phyloP scores from a whole-genome alignment of 2,888 invertebrate species.

The Erebia palarica region DNA sequence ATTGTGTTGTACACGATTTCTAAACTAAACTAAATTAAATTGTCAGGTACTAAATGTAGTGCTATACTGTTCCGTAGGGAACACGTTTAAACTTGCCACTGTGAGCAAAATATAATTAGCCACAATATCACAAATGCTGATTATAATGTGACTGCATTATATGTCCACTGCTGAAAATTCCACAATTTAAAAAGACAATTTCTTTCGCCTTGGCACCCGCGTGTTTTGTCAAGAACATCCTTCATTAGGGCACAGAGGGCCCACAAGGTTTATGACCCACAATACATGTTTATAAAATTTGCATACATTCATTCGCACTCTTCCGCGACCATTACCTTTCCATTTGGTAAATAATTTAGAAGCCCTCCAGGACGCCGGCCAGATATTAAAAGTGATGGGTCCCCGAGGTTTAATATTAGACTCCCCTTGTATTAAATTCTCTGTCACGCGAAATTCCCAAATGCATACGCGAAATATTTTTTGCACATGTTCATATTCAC shows the following conservation, averaged over 20 bases:
- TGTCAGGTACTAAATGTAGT: too few species aligned
- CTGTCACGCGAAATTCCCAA: slow-evolving; percentile 82
- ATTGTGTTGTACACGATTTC: too few species aligned
- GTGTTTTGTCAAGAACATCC: slow-evolving; percentile 58
- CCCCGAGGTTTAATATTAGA: slow-evolving; percentile 81
- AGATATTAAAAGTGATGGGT: slow-evolving; percentile 83
- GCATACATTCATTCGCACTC: slow-evolving; percentile 79
- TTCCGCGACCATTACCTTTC: slow-evolving; percentile 80
- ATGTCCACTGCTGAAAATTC: slow-evolving; percentile 40
- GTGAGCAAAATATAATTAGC: too few species aligned
- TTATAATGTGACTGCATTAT: slow-evolving; percentile 16
- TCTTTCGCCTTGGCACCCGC: slow-evolving; percentile 52
- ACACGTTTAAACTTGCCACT: too few species aligned
- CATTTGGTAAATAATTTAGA: slow-evolving; percentile 82
- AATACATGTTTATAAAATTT: slow-evolving; percentile 79
- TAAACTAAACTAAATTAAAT: too few species aligned
- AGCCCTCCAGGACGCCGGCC: slow-evolving; percentile 78
- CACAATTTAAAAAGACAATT: slow-evolving; percentile 60
- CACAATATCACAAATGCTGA: slow-evolving; percentile 24
- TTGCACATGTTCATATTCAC: slow-evolving; percentile 81
- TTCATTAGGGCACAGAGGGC: slow-evolving; percentile 59
- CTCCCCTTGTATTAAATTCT: slow-evolving; percentile 82
- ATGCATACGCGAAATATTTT: slow-evolving; percentile 80
- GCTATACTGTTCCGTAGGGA: too few species aligned
- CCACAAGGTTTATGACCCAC: slow-evolving; percentile 67